Evolutionary conservation across 2,888 invertebrate genomes (phyloP), one percentile per base, ranked within the genome.

Genomic region (Mesorhabditis sp.): DNA sequence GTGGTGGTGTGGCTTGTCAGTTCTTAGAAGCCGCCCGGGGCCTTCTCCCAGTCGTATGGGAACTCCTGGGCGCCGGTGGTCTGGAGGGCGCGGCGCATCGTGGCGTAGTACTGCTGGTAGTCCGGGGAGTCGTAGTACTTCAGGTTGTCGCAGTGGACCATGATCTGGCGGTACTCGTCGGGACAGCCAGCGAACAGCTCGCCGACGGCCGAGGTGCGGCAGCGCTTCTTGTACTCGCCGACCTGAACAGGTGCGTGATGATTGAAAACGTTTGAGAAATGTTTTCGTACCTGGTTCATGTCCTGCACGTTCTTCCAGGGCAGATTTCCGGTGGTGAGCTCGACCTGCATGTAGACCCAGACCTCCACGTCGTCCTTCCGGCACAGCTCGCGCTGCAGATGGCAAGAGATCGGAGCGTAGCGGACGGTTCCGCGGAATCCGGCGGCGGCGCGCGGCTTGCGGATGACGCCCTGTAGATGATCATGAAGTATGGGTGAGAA

Each of bases 371-470:
- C 80, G 62, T 80, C 82, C 72, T 7, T 71, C 71, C 75, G 61
- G 74, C 82, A 82, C 66, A 81, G 70, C 58, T 82, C 82, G 7
- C 80, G 50, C 69, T 81, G 80, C 65, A 82, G 69, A 67, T 82
- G 82, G 72, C 82, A 82, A 68, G 79, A 78, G 72, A 82, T 79
- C 63, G 82, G 79, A 0, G 82, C 82, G 70, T 82, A 82, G 61
- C 82, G 78, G 66, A 82, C 82, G 64, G 82, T 82, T 69, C 82
- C 82, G 58, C 82, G 80, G 75, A 82, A 82, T 6, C 82, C 82
- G 70, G 82, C 81, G 10, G 80, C 80, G 61, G 77, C 78, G 61
- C 83, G 77, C 6, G 83, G 83, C 72, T 80, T 83, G 45, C 79
- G 67, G 71, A 79, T 79, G n/a, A 74, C 74, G 43, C 79, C 83